These are phyloP conservation scores for Allobates femoralis DNA, from an alignment of 2,797 vertebrate species.

Conservation along the genomic window DNA sequence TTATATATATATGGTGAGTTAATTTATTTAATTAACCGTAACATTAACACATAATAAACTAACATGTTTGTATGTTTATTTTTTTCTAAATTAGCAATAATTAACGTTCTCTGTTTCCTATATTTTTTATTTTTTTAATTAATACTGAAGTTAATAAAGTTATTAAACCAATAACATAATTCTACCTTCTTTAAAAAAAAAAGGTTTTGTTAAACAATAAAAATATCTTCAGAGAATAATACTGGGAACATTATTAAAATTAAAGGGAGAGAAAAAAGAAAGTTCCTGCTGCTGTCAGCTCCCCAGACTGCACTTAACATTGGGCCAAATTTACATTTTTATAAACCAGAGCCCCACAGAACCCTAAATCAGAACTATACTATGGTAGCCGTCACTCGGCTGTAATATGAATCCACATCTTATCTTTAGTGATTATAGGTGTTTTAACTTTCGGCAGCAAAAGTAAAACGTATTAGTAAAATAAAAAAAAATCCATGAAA, in stretches of 20 bases:
- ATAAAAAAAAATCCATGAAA: not conserved
- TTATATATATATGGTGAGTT: no score
- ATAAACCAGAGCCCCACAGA: conserved; percentile 51
- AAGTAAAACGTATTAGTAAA: conserved; percentile 62
- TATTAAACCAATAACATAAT: not conserved
- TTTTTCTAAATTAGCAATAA: no score
- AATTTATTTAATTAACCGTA: no score
- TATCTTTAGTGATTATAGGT: conserved; percentile 49
- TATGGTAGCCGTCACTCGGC: conserved; percentile 56
- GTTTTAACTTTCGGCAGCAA: conserved; percentile 67
- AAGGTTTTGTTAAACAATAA: conserved; percentile 34
- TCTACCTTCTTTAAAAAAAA: not conserved
- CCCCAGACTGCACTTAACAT: conserved; percentile 58
- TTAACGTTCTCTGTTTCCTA: not conserved
- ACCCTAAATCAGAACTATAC: conserved; percentile 55
- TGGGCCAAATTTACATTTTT: conserved; percentile 60
- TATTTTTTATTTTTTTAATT: not conserved
- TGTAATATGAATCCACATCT: conserved; percentile 59
- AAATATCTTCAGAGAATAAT: conserved; percentile 50
- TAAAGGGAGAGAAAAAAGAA: conserved; percentile 42
- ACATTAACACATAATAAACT: no score
- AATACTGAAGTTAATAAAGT: conserved; percentile 22
- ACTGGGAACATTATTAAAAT: conserved; percentile 28
- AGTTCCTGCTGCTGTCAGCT: conserved; percentile 55
- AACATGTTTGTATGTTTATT: no score